Evolutionary conservation across 2,797 vertebrate species (phyloP), one percentile per base, ranked within the genome.

Genomic region (Coccyzus lansbergi): DNA sequence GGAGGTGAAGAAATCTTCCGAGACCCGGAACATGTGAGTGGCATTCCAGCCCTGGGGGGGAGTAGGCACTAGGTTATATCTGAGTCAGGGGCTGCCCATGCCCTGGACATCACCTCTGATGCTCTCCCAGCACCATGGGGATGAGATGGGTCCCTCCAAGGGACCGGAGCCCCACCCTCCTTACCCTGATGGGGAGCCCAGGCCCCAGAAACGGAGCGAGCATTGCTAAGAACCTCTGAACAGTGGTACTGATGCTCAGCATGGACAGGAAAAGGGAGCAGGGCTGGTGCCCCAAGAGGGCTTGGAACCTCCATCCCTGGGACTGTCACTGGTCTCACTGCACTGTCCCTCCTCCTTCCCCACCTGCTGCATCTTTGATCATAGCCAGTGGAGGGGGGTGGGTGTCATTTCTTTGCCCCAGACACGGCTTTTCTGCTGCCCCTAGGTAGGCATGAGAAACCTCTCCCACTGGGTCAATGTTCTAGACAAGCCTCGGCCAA

Each of bases 1-100:
- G 22, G 99, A 99, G 2, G 97, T 98, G 98, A 99, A 99, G 97
- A 99, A 99, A 52, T 98, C 98, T 85, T 99, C 99, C 0, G 99
- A 97, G 33, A 99, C 98, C 12, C 70, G 94, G 92, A 99, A 99
- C 99, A 99, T 99, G 86, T 94, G 92, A 0, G 97, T 98, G 48
- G 98, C 98, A 0, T 99, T 98, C 97, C 99, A 99, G 40, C 98
- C 97, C 99, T 99, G 97, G 16, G 77, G 71, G 46, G 46, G 33
- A 65, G 46, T 56, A 58, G 15, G 20, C 22, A 34, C 18, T 8
- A 28, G 55, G 67, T 92, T 80, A 93, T 0, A 4, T 59, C 22
- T 28, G 53, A 65, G 63, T 34, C 79, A 81, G 12, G 31, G 24
- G 21, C 36, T 91, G 55, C 24, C 60, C 10, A 1, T 59, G 58